Percentiles rank a stretch among this genome's conserved stretches.
phyloP scores from a whole-genome alignment of 2,797 vertebrate species.

The Myripristis murdjan region DNA sequence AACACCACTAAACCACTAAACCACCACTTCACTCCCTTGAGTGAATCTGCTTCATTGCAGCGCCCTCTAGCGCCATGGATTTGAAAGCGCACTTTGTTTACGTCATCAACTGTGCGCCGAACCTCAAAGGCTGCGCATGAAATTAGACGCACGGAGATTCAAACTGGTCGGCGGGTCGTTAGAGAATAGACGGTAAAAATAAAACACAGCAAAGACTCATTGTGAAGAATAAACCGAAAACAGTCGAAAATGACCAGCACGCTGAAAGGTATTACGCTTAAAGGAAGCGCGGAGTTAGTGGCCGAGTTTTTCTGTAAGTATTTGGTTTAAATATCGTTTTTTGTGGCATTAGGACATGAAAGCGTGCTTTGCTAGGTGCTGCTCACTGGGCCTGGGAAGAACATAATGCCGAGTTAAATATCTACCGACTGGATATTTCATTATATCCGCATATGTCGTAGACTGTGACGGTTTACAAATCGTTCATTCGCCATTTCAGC shows the following conservation, averaged over 20 bases:
- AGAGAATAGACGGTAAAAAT: background rate
- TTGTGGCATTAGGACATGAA: background rate
- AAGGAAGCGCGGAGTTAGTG: constrained; percentile 93
- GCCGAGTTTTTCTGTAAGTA: constrained; percentile 96
- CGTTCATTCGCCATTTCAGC: too few species aligned
- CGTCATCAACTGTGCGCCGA: constrained; percentile 57
- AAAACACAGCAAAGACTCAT: background rate
- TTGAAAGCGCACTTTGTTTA: rapidly evolving
- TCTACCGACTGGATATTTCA: too few species aligned
- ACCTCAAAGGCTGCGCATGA: constrained; percentile 49
- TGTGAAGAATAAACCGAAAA: background rate
- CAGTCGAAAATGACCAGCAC: constrained; percentile 81
- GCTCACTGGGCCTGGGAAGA: background rate
- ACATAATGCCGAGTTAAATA: too few species aligned
- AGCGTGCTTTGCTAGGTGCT: background rate
- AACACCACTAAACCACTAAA: too few species aligned
- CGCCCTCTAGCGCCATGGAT: constrained; percentile 40
- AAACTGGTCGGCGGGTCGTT: constrained; percentile 81
- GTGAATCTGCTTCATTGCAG: too few species aligned
- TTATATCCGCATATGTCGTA: too few species aligned
- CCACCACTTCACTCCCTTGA: too few species aligned
- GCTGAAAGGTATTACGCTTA: constrained; percentile 90
- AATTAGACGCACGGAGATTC: constrained; percentile 65
- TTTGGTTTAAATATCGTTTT: background rate
- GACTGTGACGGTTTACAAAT: too few species aligned